These are phyloP conservation scores for Callospermophilus lateralis DNA, from an alignment of 2,113 vertebrate species.

Conservation along the genomic window DNA sequence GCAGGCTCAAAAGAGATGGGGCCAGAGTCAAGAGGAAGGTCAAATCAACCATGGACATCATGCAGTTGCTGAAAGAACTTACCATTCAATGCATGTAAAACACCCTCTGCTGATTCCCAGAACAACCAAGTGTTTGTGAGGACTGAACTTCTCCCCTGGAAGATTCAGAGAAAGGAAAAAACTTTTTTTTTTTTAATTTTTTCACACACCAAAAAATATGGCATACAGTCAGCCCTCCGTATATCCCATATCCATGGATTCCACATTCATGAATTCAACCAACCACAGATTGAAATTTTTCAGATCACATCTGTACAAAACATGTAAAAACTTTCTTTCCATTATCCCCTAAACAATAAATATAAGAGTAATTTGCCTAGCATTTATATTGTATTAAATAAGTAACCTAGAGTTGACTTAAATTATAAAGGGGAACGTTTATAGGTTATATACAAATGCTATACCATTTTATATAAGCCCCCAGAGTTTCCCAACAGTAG, in stretches of 20 bases:
- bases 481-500: neutral
- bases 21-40: neutral
- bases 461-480: neutral
- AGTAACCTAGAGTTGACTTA: neutral
- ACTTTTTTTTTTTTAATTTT: too few relatives aligned
- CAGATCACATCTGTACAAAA: neutral
- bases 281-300: neutral
- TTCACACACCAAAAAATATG: neutral
- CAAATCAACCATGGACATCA: too few relatives aligned
- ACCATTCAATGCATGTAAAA: neutral
- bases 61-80: neutral
- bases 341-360: neutral
- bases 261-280: neutral
- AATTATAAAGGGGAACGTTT: neutral
- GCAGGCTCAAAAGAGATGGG: neutral
- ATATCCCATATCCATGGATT: neutral
- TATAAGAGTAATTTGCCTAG: neutral
- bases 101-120: neutral
- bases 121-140: neutral
- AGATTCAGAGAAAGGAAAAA: neutral
- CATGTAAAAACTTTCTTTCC: neutral
- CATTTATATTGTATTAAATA: neutral
- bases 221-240: neutral
- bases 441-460: neutral
- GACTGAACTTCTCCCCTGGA: neutral